Base-by-base conservation (phyloP, 1,140 invertebrate species). In the Orchestia grillus region DNA sequence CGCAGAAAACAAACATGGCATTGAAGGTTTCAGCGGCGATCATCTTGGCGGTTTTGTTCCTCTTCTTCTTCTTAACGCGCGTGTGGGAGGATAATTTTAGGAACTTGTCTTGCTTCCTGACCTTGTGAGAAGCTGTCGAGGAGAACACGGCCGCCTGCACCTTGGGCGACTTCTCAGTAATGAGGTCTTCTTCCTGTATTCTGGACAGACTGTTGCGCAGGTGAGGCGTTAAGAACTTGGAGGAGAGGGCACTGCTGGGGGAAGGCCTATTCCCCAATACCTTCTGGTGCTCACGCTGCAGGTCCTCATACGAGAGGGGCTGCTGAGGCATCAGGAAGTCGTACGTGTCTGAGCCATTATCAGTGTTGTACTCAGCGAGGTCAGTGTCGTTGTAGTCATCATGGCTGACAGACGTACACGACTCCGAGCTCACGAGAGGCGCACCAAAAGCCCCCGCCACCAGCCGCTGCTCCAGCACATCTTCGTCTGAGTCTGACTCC, bases 1-100 rank as follows among this genome's bases (percentile, higher is more conserved):
- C 96, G 88, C 96, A 97, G 11, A 97, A 96, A 36, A 96, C 96
- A 96, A 97, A 97, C 96, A 97, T 96, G 77, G 96, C 96, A 96
- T 96, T 96, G 87, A 97, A 96, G 16, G 96, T 97, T 62, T 97
- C 96, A 41, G 96, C 95, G 41, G 96, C 96, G 94, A 97, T 95
- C 40, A 62, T 94, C 88, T 97, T 96, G 45, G 96, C 96, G 36
- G 96, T 96, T 87, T 96, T 97, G 94, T 96, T 96, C 95, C 96
- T 96, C 19, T 95, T 44, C 36, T 94, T 94, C 92, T 94, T 94
- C 47, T 94, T 94, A 40, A 94, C 40, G 40, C 43, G 92, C 23
- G 88, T 91, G 41, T 91, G 4, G 36, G 44, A 94, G 23, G 92
- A 94, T 45, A 45, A 40, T 40, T 94, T 94, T 19, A 44, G 36